phyloP scores from a whole-genome alignment of 2,888 invertebrate genomes.

The Campopleginae sp. region DNA sequence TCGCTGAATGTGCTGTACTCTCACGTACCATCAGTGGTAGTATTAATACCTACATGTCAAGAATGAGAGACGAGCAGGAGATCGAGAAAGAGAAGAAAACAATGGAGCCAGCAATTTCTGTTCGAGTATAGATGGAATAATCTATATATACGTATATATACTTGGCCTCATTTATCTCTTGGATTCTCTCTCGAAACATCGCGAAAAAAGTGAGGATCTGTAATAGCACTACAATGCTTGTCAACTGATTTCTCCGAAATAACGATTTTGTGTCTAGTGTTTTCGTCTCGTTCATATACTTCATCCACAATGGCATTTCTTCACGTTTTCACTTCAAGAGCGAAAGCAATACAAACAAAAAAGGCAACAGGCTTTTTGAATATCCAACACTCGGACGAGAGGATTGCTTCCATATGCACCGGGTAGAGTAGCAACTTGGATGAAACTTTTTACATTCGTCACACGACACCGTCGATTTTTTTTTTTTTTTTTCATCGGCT shows the following conservation, averaged over 20 bases:
- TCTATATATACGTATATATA: conserved; percentile 27
- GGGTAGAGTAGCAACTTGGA: not conserved
- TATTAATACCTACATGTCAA: conserved; percentile 28
- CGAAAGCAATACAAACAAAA: not conserved
- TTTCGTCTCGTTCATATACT: conserved; percentile 1
- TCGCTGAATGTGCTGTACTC: conserved; percentile 50
- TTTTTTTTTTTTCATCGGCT: not conserved
- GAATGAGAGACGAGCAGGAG: conserved; percentile 10
- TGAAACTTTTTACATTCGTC: not conserved
- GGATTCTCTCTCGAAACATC: conserved; percentile 9
- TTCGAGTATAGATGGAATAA: conserved; percentile 57
- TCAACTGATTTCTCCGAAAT: conserved; percentile 20
- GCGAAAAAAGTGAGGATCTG: conserved; percentile 1
- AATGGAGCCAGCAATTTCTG: conserved; percentile 38
- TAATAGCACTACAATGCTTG: conserved; percentile 21
- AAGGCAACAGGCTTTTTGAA: not conserved
- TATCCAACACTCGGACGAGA: not conserved
- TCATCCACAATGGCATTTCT: not conserved
- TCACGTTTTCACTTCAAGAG: not conserved
- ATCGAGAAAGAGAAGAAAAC: conserved; percentile 25
- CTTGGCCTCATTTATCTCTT: conserved; percentile 52
- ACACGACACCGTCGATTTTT: not conserved
- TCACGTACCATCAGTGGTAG: conserved; percentile 24
- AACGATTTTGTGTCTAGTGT: conserved; percentile 12
- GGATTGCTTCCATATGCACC: not conserved